A percentile compares a stretch with the other conserved stretches of the same genome.
Conservation (phyloP, 2,888 invertebrate species). For the Periphyllus acericola region DNA sequence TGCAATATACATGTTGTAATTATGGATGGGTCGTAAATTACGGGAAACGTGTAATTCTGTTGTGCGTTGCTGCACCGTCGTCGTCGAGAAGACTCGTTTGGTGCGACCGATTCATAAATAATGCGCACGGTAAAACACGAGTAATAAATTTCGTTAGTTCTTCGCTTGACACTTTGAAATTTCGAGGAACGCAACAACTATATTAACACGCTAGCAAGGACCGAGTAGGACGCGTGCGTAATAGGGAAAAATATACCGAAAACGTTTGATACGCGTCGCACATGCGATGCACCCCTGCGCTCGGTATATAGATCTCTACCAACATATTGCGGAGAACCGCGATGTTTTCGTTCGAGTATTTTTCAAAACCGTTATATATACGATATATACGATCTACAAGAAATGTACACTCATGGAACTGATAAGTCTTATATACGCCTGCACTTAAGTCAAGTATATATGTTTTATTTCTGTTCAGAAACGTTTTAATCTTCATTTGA, state of each 20-base stretch:
- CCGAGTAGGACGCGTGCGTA: neutral
- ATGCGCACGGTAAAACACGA: slow-evolving; percentile 9
- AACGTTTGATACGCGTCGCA: neutral
- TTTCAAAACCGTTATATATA: neutral
- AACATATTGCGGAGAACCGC: neutral
- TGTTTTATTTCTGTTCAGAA: too few species aligned
- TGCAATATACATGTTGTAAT: neutral
- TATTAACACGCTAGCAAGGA: neutral
- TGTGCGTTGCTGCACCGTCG: neutral
- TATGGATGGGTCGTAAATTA: slow-evolving; percentile 32
- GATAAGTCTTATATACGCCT: too few species aligned
- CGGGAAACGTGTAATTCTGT: slow-evolving; percentile 35
- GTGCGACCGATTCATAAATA: slow-evolving; percentile 17
- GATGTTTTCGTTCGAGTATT: neutral
- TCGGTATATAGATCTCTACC: too few species aligned
- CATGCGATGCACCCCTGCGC: neutral
- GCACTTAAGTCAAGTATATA: too few species aligned
- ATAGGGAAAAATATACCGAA: neutral
- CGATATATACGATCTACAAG: too few species aligned
- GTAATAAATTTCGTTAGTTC: slow-evolving; percentile 34
- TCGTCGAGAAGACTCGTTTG: neutral
- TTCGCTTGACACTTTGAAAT: slow-evolving; percentile 7
- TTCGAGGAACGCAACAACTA: neutral
- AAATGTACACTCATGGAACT: too few species aligned
- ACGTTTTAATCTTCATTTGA: too few species aligned